A percentile compares a stretch with the other conserved stretches of the same genome.
phyloP scores from a whole-genome alignment of 2,888 invertebrate species.

The Marasmarcha lunaedactyla region DNA sequence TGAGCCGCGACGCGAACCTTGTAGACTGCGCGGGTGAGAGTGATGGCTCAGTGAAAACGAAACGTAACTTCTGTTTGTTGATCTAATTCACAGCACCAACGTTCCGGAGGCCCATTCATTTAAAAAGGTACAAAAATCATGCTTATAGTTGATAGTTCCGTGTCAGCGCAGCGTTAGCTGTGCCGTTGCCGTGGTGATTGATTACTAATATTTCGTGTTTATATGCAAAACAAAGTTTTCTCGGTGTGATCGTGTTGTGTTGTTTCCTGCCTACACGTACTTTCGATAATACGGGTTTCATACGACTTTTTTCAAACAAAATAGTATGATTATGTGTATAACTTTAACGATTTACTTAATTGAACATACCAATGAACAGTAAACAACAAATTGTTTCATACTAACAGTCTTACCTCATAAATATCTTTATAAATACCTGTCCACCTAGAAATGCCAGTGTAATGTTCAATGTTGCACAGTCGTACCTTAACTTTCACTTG shows the following conservation, averaged over 20 bases:
- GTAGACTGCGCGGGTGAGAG: slow-evolving; percentile 26
- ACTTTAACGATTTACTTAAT: too few relatives aligned
- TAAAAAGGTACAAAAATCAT: slow-evolving; percentile 6
- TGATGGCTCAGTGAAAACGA: slow-evolving; percentile 50
- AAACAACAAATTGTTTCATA: background rate
- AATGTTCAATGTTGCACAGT: slow-evolving; percentile 2
- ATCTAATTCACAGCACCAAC: slow-evolving; percentile 8
- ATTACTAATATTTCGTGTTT: background rate
- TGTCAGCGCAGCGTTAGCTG: background rate
- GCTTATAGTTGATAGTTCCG: background rate
- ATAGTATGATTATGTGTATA: too few relatives aligned
- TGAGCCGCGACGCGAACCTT: slow-evolving; percentile 19
- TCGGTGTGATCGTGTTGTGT: too few relatives aligned
- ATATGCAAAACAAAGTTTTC: background rate
- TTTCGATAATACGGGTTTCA: too few relatives aligned
- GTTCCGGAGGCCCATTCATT: background rate
- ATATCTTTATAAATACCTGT: background rate
- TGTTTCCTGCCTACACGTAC: too few relatives aligned
- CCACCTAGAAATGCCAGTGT: background rate
- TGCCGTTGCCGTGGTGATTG: background rate
- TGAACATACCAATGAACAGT: too few relatives aligned
- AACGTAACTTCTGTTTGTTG: slow-evolving; percentile 7
- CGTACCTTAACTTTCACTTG: slow-evolving; percentile 39
- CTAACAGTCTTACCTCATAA: background rate
- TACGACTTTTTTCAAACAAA: too few relatives aligned